Percentiles rank a stretch among this genome's conserved stretches.
phyloP scores from a whole-genome alignment of 2,888 invertebrate genomes.

The Mylabris sibirica region DNA sequence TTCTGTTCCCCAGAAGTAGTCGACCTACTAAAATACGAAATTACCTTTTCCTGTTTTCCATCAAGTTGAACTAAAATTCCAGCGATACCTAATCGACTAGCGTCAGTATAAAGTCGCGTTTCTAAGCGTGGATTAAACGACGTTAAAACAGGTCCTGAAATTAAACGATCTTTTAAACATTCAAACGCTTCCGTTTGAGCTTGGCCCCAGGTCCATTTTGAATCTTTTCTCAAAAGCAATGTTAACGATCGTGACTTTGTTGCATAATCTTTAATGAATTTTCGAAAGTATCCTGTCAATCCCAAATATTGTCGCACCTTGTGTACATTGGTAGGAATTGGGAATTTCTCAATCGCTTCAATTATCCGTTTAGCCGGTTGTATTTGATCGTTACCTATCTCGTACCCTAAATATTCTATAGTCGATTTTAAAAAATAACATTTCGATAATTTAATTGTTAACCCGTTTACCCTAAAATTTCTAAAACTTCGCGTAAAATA shows the following conservation, averaged over 20 bases:
- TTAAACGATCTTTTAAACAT: slow-evolving; percentile 28
- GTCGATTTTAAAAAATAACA: slow-evolving; percentile 34
- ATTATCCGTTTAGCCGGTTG: slow-evolving; percentile 32
- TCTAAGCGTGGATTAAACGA: slow-evolving; percentile 44
- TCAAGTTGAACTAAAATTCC: slow-evolving; percentile 41
- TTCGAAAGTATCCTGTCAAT: slow-evolving; percentile 19
- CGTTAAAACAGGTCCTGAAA: slow-evolving; percentile 37
- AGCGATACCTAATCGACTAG: slow-evolving; percentile 40
- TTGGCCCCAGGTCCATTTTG: slow-evolving; percentile 21
- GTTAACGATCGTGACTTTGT: slow-evolving; percentile 7
- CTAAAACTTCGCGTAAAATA: no score
- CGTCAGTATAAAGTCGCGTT: no score
- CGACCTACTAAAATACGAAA: slow-evolving; percentile 47
- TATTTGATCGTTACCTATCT: slow-evolving; percentile 28
- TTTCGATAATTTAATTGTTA: slow-evolving; percentile 32
- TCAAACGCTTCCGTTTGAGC: slow-evolving; percentile 34
- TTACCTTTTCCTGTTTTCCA: slow-evolving; percentile 23
- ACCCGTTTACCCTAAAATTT: no score
- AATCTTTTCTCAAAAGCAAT: slow-evolving; percentile 4
- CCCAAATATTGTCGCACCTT: slow-evolving; percentile 20
- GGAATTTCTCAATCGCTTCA: slow-evolving; percentile 30
- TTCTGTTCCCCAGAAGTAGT: slow-evolving; percentile 44
- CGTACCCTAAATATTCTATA: slow-evolving; percentile 27
- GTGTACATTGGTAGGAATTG: slow-evolving; percentile 22
- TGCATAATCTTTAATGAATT: slow-evolving; percentile 17